Evolutionary conservation across 2,888 invertebrate species (phyloP).

Genomic region (Sesamia inferens): DNA sequence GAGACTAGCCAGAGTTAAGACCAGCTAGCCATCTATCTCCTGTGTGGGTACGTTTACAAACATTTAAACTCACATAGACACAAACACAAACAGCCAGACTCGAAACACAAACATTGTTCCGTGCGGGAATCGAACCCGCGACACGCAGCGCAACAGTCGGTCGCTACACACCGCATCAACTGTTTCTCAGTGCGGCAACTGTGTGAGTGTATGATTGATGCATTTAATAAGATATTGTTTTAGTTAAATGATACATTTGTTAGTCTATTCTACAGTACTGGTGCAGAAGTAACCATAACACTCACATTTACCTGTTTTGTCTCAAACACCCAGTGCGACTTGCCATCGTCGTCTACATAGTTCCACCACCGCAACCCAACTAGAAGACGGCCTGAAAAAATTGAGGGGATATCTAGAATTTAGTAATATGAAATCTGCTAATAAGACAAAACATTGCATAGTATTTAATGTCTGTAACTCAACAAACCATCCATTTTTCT

Average conservation of each 20-base stretch:
- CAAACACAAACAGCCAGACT: no score
- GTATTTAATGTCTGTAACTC: neutral
- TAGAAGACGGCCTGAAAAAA: slow-evolving; percentile 92
- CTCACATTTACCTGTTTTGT: slow-evolving; percentile 93
- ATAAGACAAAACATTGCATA: no score
- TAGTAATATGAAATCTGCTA: neutral
- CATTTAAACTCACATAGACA: no score
- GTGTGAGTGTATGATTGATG: no score
- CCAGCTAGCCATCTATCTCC: neutral
- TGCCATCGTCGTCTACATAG: slow-evolving; percentile 99
- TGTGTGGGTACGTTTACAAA: no score
- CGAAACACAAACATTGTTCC: no score
- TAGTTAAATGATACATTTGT: neutral
- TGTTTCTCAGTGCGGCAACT: no score
- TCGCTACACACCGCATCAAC: no score
- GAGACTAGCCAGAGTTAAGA: neutral
- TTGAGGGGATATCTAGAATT: neutral
- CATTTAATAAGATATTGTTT: neutral
- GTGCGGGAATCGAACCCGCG: no score
- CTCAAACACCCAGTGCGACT: slow-evolving; percentile 99
- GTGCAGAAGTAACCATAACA: slow-evolving; percentile 23
- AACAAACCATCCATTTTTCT: neutral
- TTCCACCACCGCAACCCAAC: slow-evolving; percentile 99
- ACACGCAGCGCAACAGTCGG: no score
- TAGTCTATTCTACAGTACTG: neutral